A percentile compares a stretch with the other conserved stretches of the same genome.
phyloP scores from a whole-genome alignment of 1,140 invertebrate species.

The Anastatus disparis region DNA sequence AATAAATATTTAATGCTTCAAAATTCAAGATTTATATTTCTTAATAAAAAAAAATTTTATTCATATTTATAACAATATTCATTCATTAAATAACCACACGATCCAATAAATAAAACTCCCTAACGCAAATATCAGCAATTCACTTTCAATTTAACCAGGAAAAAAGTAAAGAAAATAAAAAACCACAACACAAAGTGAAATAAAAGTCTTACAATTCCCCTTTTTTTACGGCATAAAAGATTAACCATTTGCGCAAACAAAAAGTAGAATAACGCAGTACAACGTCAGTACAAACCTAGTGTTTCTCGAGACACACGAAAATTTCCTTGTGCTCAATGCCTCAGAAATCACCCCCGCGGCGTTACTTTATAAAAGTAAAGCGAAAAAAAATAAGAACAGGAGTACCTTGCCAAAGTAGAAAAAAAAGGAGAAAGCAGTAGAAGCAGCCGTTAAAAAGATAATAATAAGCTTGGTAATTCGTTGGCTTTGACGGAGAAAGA shows the following conservation, averaged over 20 bases:
- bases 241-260: conserved; percentile 27
- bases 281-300: too few species aligned
- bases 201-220: neutral
- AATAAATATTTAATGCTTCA: too few species aligned
- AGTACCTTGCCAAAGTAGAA: neutral
- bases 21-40: too few species aligned
- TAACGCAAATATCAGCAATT: neutral
- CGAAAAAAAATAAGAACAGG: conserved; percentile 46
- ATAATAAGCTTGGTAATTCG: conserved; percentile 66
- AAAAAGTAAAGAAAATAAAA: neutral
- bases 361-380: conserved; percentile 44
- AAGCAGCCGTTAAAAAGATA: conserved; percentile 46
- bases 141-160: neutral
- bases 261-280: too few species aligned
- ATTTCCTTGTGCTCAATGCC: conserved; percentile 10
- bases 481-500: conserved; percentile 58
- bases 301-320: conserved; percentile 9
- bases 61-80: too few species aligned
- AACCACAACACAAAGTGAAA: conserved; percentile 1
- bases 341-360: conserved; percentile 37
- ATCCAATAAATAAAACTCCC: too few species aligned
- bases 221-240: conserved; percentile 25
- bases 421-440: conserved; percentile 1
- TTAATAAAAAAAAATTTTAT: too few species aligned
- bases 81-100: too few species aligned